Evolutionary conservation across 2,113 vertebrate genomes (phyloP), one percentile per base, ranked within the genome.

Genomic region (Erythrocercus mccallii): DNA sequence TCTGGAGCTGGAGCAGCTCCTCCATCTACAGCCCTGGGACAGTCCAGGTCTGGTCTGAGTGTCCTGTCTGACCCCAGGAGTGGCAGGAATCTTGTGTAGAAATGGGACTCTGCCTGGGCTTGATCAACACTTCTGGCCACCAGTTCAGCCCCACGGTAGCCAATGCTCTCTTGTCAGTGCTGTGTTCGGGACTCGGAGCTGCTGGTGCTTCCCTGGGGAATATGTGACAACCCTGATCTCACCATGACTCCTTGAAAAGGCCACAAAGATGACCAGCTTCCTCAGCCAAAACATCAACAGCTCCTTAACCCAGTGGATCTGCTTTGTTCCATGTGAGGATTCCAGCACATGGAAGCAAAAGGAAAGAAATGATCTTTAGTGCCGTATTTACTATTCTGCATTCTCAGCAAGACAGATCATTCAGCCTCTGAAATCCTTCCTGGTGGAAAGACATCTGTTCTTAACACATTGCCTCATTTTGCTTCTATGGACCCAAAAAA

Each of bases 11-110:
- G 23, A 80, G 33, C 62, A 64, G 35, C 27, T 78, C 23, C 50
- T 92, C 44, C 28, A 23, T 21, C 79, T 57, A 31, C 65, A 90
- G 91, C n/a, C 21, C 42, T 16, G 12, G 28, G 11, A 6, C 24
- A 85, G 28, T 6, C 47, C 2, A 2, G 17, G 25, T 28, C 45
- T 92, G 25, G 11, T 31, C 10, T 31, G 70, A 76, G 8, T 3
- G 1, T 37, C 19, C 61, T 64, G 23, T 80, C 16, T 1, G 3
- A n/a, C 19, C 5, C 12, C 2, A 1, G 13, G 14, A 60, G 6
- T 33, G 30, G 15, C 21, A 60, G 68, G 27, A 38, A 80, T 44
- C 73, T 64, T 6, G 11, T 14, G 21, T 80, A 22, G 57, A 88
- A 86, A 69, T 24, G 12, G 20, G 5, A 15, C 27, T 68, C 38